Base-by-base conservation (phyloP, 2,797 vertebrate species). In the Labroides dimidiatus region DNA sequence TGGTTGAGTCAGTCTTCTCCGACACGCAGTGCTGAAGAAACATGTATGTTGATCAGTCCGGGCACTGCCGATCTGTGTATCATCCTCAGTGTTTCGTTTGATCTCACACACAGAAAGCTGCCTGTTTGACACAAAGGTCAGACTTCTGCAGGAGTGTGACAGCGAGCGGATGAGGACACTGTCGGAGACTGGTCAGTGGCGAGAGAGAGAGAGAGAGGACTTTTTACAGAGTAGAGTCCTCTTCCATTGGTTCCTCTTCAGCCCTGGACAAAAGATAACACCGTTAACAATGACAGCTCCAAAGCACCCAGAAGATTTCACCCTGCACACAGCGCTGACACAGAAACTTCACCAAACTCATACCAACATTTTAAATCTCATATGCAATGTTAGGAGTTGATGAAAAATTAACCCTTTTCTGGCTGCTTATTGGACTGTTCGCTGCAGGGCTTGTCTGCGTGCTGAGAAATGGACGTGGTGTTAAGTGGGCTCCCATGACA, bases 201-300 rank as follows among this genome's bases (percentile, higher is more conserved):
- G 11, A 43, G 50, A 55, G 79, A 86, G 88, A 84, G 91, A 73
- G 11, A 43, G 50, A 55, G 79, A 86, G 88, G 84, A 84, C 60
- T 82, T 87, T 93, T 95, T 98, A 99, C 96, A 99, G 94, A 2
- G 96, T 94, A 71, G 94, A 94, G 75, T 98, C 98, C 85, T 98
- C 96, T 81, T 99, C 98, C 98, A 99, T 99, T 3, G 98, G 98
- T 55, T 99, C 98, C 49, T 98, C 97, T 27, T 98, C 95, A 0
- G 95, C 84, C 80, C 97, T 99, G 91, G 7, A 69, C 57, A 33
- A 68, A 51, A 68, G 4, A 71, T 0, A 49, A 71, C 0, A 63
- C 14, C 11, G 37, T 56, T 6, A 69, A 48, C 44, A 52, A 12
- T 37, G 12, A 27, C 24, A 27, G 24, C 24, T 27, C 24, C 24